Evolutionary conservation across 2,113 vertebrate species (phyloP).

Genomic region (Zosterops hypoxanthus): DNA sequence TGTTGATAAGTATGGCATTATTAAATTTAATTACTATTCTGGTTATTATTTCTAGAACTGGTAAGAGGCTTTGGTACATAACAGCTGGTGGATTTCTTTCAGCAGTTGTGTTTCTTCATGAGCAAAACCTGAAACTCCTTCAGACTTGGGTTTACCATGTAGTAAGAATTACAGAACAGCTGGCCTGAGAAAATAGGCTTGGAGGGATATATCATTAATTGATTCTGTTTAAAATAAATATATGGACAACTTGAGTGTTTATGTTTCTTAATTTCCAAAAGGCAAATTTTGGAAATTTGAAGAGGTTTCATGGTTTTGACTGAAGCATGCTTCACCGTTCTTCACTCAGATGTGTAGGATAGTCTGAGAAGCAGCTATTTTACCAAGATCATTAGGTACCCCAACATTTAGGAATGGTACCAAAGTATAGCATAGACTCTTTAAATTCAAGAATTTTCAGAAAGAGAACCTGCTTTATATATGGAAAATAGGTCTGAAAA

Average conservation of each 20-base stretch:
- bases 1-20: background rate
- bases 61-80: background rate
- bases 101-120: background rate
- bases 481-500: background rate
- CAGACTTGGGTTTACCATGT: background rate
- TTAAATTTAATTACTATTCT: background rate
- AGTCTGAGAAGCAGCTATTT: background rate
- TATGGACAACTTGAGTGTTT: background rate
- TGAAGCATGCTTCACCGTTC: background rate
- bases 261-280: background rate
- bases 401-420: background rate
- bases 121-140: background rate
- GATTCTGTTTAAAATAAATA: background rate
- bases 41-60: background rate
- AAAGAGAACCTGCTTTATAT: background rate
- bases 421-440: background rate
- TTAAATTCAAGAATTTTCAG: background rate
- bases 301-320: background rate
- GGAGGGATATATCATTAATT: background rate
- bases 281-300: background rate
- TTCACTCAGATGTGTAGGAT: rapidly evolving
- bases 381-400: background rate
- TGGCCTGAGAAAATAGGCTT: background rate
- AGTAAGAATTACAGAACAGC: background rate
- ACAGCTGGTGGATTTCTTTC: background rate